These are phyloP conservation scores for Mixornis gularis DNA, from an alignment of 2,113 vertebrate species.

Conservation along the genomic window DNA sequence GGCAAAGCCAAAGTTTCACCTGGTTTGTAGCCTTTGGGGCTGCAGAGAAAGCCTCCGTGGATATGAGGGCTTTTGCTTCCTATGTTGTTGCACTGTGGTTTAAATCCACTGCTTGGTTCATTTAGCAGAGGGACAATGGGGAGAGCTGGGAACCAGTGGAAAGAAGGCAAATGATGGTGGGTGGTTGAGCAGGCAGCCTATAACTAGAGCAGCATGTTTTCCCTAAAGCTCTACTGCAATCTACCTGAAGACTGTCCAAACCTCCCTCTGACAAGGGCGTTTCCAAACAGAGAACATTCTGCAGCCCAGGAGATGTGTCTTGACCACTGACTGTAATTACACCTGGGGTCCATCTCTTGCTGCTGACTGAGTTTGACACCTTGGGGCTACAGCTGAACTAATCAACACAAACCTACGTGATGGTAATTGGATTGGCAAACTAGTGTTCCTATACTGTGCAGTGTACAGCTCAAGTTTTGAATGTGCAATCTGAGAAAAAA, in stretches of 20 bases:
- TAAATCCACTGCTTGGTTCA: background rate
- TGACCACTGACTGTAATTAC: background rate
- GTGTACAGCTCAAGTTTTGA: constrained; percentile 32
- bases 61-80: background rate
- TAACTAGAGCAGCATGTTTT: background rate
- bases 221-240: background rate
- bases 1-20: background rate
- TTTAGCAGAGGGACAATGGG: background rate
- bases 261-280: background rate
- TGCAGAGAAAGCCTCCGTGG: background rate
- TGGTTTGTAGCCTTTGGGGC: background rate
- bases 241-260: background rate
- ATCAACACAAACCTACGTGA: background rate
- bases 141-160: background rate
- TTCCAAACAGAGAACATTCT: background rate
- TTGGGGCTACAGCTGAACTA: background rate
- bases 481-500: constrained; percentile 20
- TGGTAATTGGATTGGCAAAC: constrained; percentile 15
- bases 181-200: background rate
- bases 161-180: background rate
- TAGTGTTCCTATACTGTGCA: background rate
- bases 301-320: background rate
- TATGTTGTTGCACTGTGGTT: accelerated
- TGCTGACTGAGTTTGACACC: constrained; percentile 1
- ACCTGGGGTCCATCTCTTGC: background rate